Evolutionary conservation across 1,140 invertebrate genomes (phyloP).

Genomic region (Myzus persicae): DNA sequence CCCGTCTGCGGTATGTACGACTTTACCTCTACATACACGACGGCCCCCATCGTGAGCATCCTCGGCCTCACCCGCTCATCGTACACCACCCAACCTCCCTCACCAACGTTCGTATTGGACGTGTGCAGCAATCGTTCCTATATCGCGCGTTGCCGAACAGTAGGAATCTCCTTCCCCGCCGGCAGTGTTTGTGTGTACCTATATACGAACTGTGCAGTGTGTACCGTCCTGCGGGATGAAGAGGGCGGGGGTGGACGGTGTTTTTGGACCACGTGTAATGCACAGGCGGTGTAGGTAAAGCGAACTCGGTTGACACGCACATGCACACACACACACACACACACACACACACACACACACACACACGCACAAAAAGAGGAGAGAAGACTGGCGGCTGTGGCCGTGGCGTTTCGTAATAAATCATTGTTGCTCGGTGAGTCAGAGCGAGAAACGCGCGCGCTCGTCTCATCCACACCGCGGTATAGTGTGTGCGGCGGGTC

Average conservation of each 20-base stretch:
- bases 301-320: background rate
- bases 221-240: background rate
- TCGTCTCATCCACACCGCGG: background rate
- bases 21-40: background rate
- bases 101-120: background rate
- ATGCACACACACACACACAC: background rate
- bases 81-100: background rate
- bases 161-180: constrained; percentile 20
- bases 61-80: background rate
- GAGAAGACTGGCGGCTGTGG: background rate
- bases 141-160: constrained; percentile 20
- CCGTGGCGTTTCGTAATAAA: constrained; percentile 55
- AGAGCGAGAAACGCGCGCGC: background rate
- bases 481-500: constrained; percentile 46
- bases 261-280: background rate
- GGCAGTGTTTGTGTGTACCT: background rate
- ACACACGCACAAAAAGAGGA: constrained; percentile 19
- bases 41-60: background rate
- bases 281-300: background rate
- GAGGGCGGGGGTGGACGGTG: background rate
- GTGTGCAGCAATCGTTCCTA: background rate
- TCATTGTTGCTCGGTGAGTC: constrained; percentile 58
- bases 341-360: no score
- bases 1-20: constrained; percentile 43
- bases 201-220: background rate